phyloP scores from a whole-genome alignment of 1,140 invertebrate genomes.

The Atta texana region DNA sequence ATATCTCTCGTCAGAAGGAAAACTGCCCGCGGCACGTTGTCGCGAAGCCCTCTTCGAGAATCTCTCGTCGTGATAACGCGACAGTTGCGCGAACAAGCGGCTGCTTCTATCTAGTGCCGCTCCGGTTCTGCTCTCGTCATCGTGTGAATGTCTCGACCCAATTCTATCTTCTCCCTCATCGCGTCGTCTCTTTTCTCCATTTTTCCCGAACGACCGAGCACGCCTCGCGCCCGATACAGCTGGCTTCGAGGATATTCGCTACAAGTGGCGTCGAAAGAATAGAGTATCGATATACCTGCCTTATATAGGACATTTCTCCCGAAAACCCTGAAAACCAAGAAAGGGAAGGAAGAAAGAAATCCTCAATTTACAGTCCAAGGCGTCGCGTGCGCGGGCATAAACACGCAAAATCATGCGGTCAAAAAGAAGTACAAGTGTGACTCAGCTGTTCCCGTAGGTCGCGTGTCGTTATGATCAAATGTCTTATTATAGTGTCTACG shows the following conservation, averaged over 20 bases:
- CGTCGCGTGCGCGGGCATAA: constrained; percentile 26
- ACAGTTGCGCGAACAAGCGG: constrained; percentile 53
- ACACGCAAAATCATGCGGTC: constrained; percentile 17
- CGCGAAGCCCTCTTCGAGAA: constrained; percentile 59
- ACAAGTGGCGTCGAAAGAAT: not conserved
- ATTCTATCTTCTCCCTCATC: not conserved
- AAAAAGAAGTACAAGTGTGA: constrained; percentile 39
- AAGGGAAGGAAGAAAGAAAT: not conserved
- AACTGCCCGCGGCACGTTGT: constrained; percentile 66
- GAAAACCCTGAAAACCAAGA: not conserved
- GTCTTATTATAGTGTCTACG: constrained; percentile 52
- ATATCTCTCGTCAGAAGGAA: constrained; percentile 70
- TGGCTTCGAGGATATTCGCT: not conserved
- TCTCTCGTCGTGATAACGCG: constrained; percentile 64
- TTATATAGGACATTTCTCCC: constrained; percentile 14
- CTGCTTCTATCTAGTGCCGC: not conserved
- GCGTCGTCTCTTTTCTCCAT: not conserved
- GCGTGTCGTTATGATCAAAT: constrained; percentile 55
- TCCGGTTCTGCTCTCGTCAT: not conserved
- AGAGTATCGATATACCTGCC: not conserved
- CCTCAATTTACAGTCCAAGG: not conserved
- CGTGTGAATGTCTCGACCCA: constrained; percentile 33
- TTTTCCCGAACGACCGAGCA: constrained; percentile 22
- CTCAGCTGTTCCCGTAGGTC: constrained; percentile 38
- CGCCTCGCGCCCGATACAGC: constrained; percentile 17